A percentile compares a stretch with the other conserved stretches of the same genome.
Evolutionary conservation across 2,113 vertebrate species (phyloP).

Genomic region (Cettia cetti): DNA sequence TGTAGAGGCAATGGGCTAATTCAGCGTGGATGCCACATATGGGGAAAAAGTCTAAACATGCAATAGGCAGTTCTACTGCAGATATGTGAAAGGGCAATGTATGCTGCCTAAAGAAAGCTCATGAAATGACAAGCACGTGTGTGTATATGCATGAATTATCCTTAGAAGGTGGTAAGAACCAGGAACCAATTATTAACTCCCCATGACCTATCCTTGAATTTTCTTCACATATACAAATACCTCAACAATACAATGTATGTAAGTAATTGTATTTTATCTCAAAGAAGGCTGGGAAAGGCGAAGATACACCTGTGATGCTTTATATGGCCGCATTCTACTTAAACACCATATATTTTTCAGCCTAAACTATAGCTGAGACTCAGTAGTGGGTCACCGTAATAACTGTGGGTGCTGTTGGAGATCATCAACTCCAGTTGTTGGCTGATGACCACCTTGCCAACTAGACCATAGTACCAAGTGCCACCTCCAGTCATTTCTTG

Average conservation of each 20-base stretch:
- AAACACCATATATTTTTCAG: rapidly evolving
- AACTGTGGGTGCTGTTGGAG: neutral
- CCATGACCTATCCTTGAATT: neutral
- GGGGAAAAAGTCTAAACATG: neutral
- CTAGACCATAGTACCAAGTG: neutral
- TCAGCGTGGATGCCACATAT: neutral
- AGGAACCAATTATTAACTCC: neutral
- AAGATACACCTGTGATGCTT: neutral
- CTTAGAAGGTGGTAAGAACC: neutral
- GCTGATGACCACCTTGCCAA: neutral
- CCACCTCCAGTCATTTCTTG: neutral
- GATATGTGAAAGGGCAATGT: neutral
- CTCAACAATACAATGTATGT: neutral
- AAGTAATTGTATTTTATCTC: neutral
- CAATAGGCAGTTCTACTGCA: neutral
- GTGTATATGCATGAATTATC: neutral
- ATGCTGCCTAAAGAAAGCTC: neutral
- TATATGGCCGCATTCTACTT: neutral
- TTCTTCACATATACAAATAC: neutral
- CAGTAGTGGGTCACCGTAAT: neutral
- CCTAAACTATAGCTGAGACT: neutral
- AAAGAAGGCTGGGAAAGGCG: neutral
- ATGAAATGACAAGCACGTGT: neutral
- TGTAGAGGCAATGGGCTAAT: neutral
- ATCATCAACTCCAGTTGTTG: rapidly evolving